Percentiles rank a stretch among this genome's conserved stretches.
These are phyloP conservation scores for Takifugu flavidus DNA, from an alignment of 2,113 vertebrate species.

Conservation along the genomic window DNA sequence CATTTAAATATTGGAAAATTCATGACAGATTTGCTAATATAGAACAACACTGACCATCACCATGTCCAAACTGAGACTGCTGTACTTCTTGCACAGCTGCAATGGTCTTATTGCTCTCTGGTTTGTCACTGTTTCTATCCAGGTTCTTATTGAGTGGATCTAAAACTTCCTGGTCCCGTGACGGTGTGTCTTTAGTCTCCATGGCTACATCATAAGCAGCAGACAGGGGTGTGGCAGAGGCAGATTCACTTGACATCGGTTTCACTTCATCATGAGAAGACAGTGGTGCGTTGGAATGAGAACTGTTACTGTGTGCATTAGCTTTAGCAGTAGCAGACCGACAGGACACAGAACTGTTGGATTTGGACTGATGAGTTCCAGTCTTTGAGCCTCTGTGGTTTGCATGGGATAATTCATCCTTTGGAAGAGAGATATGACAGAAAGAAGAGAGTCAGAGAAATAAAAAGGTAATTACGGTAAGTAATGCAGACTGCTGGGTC, in stretches of 20 bases:
- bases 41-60: background rate
- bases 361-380: slow-evolving; percentile 37
- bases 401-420: slow-evolving; percentile 89
- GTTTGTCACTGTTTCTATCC: slow-evolving; percentile 67
- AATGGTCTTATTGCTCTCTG: slow-evolving; percentile 78
- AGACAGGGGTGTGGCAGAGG: slow-evolving; percentile 22
- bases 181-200: slow-evolving; percentile 71
- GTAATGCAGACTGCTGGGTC: too few species aligned
- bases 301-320: slow-evolving; percentile 64
- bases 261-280: slow-evolving; percentile 38
- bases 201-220: slow-evolving; percentile 71
- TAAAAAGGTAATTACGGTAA: too few species aligned
- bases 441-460: background rate
- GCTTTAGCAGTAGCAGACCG: slow-evolving; percentile 75
- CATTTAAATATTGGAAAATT: background rate
- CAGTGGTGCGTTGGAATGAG: slow-evolving; percentile 36
- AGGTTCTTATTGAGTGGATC: slow-evolving; percentile 75
- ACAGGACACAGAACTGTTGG: slow-evolving; percentile 24
- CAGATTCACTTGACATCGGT: slow-evolving; percentile 57
- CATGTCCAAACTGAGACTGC: slow-evolving; percentile 54
- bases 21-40: background rate
- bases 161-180: slow-evolving; percentile 54
- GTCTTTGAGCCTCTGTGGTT: slow-evolving; percentile 73
- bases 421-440: background rate
- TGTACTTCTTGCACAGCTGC: slow-evolving; percentile 75